Conservation (phyloP, 2,888 invertebrate species). For the Epirrhoe alternata region DNA sequence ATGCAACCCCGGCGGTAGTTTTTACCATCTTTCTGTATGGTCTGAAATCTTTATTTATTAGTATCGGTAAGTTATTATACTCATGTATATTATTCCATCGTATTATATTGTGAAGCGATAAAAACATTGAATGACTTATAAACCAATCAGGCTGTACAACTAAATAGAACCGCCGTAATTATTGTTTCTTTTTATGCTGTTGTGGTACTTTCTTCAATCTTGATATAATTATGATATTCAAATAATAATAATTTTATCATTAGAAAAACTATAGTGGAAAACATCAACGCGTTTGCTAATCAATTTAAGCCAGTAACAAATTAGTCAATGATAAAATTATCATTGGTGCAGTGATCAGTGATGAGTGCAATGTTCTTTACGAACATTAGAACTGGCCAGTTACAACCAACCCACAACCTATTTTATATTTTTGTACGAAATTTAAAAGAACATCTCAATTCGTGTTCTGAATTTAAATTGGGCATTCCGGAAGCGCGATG, state of each 20-base stretch:
- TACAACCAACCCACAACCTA: background rate
- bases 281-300: too few relatives aligned
- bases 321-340: too few relatives aligned
- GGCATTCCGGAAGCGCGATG: slow-evolving; percentile 54
- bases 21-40: slow-evolving; percentile 69
- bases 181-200: background rate
- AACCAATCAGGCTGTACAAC: slow-evolving; percentile 34
- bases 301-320: too few relatives aligned
- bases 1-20: slow-evolving; percentile 81
- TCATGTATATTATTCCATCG: slow-evolving; percentile 68
- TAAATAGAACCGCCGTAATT: background rate
- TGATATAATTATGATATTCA: too few relatives aligned
- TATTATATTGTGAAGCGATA: slow-evolving; percentile 65
- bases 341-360: too few relatives aligned
- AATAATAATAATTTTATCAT: too few relatives aligned
- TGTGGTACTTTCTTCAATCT: too few relatives aligned
- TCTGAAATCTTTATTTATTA: slow-evolving; percentile 84
- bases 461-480: slow-evolving; percentile 71
- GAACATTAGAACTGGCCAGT: background rate
- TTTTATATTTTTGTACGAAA: background rate
- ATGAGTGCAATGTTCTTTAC: too few relatives aligned
- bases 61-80: slow-evolving; percentile 79
- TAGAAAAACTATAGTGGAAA: too few relatives aligned
- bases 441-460: slow-evolving; percentile 52
- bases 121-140: slow-evolving; percentile 51